Evolutionary conservation across 2,113 vertebrate species (phyloP), one percentile per base, ranked within the genome.

Genomic region (Phalacrocorax pelagicus): DNA sequence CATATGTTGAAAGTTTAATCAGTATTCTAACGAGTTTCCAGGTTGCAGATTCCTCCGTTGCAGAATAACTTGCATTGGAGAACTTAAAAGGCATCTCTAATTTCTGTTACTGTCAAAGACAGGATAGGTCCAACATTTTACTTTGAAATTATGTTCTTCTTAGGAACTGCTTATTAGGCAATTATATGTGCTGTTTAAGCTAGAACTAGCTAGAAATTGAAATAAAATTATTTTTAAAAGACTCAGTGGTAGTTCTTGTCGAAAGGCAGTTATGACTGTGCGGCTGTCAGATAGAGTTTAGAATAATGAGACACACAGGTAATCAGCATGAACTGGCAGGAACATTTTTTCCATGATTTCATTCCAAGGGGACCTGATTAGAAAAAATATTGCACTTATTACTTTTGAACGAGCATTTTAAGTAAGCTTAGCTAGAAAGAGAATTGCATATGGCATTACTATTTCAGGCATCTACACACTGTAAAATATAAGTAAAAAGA

Each of bases 121-220:
- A 51, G 77, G 94, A 95, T 90, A 93, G 90, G 87, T 93, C 94
- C 94, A 96, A 79, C 90, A 81, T 96, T 97, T 95, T 81, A 81
- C 94, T 97, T 97, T 96, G 96, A 97, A 97, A 96, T 97, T 90
- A 97, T 79, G 83, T 86, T 93, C 83, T 61, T 95, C 97, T 94
- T 81, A 95, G 86, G 96, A 97, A 96, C 96, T 96, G 96, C 95
- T 96, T 97, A 97, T 96, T 96, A 97, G 78, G 94, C 82, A 97
- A 92, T 96, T 92, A 95, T 92, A 92, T 94, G 79, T 97, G 92
- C 96, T 94, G 92, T 92, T 98, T 97, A 93, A 94, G 85, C 72
- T 87, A 69, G 93, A 89, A 95, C 84, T 80, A 74, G 83, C 86
- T 92, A 70, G 92, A 96, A 97, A 96, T 57, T 70, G 96, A 96